Evolutionary conservation across 2,888 invertebrate species (phyloP).

Genomic region (Timema cristinae): DNA sequence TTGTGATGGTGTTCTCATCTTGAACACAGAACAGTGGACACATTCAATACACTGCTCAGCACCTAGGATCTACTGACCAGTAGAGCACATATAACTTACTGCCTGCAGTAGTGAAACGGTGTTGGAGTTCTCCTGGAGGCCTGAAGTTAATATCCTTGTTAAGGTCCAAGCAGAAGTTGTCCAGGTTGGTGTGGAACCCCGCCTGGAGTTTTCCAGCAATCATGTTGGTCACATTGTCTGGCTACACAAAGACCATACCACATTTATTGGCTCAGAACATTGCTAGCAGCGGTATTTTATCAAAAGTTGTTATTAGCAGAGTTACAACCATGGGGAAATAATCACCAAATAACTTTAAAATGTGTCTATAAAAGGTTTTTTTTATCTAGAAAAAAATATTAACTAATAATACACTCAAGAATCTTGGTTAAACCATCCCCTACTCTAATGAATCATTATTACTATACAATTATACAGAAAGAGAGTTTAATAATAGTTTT

Average conservation of each 20-base stretch:
- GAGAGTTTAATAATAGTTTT: too few relatives aligned
- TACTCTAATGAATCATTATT: too few relatives aligned
- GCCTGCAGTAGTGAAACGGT: conserved; percentile 49
- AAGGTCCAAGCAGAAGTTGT: conserved; percentile 65
- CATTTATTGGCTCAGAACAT: too few relatives aligned
- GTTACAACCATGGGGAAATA: too few relatives aligned
- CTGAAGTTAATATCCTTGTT: conserved; percentile 70
- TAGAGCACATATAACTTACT: conserved; percentile 7
- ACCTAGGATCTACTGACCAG: not conserved
- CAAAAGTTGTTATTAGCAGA: too few relatives aligned
- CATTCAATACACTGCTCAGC: not conserved
- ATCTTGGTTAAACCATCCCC: too few relatives aligned
- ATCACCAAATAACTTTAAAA: too few relatives aligned
- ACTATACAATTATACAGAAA: too few relatives aligned
- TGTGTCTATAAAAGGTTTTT: too few relatives aligned
- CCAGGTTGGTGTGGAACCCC: conserved; percentile 65
- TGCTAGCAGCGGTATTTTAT: too few relatives aligned
- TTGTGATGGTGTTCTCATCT: conserved; percentile 40
- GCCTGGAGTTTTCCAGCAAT: conserved; percentile 66
- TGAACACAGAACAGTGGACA: conserved; percentile 17
- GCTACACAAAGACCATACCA: conserved; percentile 39
- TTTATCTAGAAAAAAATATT: too few relatives aligned
- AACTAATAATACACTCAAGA: too few relatives aligned
- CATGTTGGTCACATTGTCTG: conserved; percentile 71
- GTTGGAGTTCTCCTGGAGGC: conserved; percentile 68